These are phyloP conservation scores for Paedocypris micromegethes DNA, from an alignment of 2,797 vertebrate species.

Conservation along the genomic window DNA sequence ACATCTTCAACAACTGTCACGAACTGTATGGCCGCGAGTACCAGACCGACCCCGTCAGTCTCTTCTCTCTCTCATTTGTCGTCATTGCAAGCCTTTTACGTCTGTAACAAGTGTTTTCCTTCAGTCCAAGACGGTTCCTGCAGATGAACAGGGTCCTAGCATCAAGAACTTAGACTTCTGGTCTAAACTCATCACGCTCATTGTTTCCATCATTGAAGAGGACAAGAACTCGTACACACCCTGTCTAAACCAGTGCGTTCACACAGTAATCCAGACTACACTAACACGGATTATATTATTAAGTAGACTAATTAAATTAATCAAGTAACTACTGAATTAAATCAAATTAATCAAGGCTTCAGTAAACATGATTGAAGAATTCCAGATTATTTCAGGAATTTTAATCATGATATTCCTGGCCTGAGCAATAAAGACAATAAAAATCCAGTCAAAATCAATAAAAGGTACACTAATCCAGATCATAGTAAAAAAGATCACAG, in stretches of 20 bases:
- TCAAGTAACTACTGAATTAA: too few species aligned
- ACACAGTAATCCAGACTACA: too few species aligned
- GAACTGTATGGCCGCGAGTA: constrained; percentile 92
- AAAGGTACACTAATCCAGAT: too few species aligned
- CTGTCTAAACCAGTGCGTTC: constrained; percentile 85
- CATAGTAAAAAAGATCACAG: too few species aligned
- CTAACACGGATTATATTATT: neutral
- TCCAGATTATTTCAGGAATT: too few species aligned
- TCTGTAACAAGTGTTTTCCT: constrained; percentile 15
- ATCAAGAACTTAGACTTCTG: constrained; percentile 94
- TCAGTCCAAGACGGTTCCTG: constrained; percentile 86
- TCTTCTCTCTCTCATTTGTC: neutral
- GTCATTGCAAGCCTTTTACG: neutral
- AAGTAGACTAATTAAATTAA: too few species aligned
- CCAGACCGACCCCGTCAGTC: constrained; percentile 83
- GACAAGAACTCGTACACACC: constrained; percentile 97
- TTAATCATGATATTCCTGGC: too few species aligned
- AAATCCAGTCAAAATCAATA: too few species aligned
- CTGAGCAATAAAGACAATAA: too few species aligned
- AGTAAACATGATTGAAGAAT: too few species aligned
- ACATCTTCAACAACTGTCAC: constrained; percentile 97
- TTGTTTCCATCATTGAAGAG: constrained; percentile 96
- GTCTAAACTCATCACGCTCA: constrained; percentile 97
- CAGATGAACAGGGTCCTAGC: constrained; percentile 93
- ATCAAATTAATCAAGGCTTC: too few species aligned